Evolutionary conservation across 2,888 invertebrate species (phyloP).

Genomic region (Heliothis peltigera): DNA sequence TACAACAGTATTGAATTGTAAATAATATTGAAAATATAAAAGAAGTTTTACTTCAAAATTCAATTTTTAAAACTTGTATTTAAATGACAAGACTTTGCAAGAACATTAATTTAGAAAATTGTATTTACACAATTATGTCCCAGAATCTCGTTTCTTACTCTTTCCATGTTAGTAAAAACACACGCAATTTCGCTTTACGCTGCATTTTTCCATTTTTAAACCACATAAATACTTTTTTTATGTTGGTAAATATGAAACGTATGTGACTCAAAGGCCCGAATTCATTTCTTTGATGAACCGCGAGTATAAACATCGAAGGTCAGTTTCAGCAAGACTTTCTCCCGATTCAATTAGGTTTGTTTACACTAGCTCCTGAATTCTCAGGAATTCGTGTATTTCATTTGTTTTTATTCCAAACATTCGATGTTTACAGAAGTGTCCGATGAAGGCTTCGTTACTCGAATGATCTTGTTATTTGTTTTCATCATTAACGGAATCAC

Average conservation of each 20-base stretch:
- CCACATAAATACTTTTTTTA: background rate
- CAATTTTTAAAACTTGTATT: too few relatives aligned
- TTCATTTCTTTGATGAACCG: slow-evolving; percentile 18
- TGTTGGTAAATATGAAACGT: slow-evolving; percentile 5
- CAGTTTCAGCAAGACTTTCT: slow-evolving; percentile 16
- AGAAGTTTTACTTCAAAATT: too few relatives aligned
- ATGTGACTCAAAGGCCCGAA: slow-evolving; percentile 7
- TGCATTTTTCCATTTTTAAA: background rate
- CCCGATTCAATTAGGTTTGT: slow-evolving; percentile 38
- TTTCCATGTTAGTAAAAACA: background rate
- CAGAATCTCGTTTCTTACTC: too few relatives aligned
- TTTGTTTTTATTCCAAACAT: slow-evolving; percentile 56
- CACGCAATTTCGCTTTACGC: background rate
- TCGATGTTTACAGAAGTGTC: slow-evolving; percentile 50
- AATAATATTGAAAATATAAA: too few relatives aligned
- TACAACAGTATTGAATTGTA: too few relatives aligned
- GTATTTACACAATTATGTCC: too few relatives aligned
- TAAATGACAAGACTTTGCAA: too few relatives aligned
- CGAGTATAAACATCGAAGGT: slow-evolving; percentile 35
- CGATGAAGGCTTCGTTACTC: slow-evolving; percentile 24
- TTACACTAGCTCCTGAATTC: slow-evolving; percentile 18
- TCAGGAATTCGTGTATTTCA: slow-evolving; percentile 29
- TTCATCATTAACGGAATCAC: slow-evolving; percentile 27
- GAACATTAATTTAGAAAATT: too few relatives aligned
- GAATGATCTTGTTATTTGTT: slow-evolving; percentile 49